Conservation (phyloP, 2,888 invertebrate species). For the Chromoteleia sp. region DNA sequence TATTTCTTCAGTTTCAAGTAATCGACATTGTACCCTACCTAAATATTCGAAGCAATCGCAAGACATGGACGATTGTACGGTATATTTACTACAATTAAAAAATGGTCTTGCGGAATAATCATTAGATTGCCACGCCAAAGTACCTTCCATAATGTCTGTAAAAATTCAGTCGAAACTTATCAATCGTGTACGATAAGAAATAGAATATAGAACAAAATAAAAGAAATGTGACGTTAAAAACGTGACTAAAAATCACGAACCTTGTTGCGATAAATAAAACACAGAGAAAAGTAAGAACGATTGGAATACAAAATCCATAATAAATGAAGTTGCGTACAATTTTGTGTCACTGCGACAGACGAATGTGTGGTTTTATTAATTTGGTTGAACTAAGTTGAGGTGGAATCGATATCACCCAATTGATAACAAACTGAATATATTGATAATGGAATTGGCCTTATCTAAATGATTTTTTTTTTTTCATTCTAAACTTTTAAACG, state of each 20-base stretch:
- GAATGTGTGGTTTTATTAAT: slow-evolving; percentile 34
- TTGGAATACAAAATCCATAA: slow-evolving; percentile 39
- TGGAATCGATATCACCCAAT: slow-evolving; percentile 60
- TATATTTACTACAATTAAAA: slow-evolving; percentile 52
- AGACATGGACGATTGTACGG: slow-evolving; percentile 35
- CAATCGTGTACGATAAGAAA: slow-evolving; percentile 15
- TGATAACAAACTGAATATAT: slow-evolving; percentile 58
- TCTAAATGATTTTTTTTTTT: slow-evolving; percentile 56
- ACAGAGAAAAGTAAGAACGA: slow-evolving; percentile 24
- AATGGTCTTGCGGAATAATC: neutral
- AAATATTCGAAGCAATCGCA: slow-evolving; percentile 48
- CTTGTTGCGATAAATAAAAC: slow-evolving; percentile 45
- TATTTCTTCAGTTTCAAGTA: neutral
- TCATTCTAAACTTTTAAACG: slow-evolving; percentile 50
- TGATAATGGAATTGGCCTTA: slow-evolving; percentile 63
- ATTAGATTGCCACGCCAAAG: neutral
- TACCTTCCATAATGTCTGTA: slow-evolving; percentile 54
- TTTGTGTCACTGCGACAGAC: slow-evolving; percentile 4
- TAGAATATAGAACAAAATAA: neutral
- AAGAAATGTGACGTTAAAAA: neutral
- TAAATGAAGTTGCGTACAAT: slow-evolving; percentile 10
- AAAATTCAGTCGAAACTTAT: slow-evolving; percentile 28
- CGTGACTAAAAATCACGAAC: slow-evolving; percentile 9
- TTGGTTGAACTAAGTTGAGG: slow-evolving; percentile 51
- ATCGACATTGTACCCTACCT: slow-evolving; percentile 49